Conservation (phyloP, 2,113 vertebrate species). For the Oncorhynchus keta region DNA sequence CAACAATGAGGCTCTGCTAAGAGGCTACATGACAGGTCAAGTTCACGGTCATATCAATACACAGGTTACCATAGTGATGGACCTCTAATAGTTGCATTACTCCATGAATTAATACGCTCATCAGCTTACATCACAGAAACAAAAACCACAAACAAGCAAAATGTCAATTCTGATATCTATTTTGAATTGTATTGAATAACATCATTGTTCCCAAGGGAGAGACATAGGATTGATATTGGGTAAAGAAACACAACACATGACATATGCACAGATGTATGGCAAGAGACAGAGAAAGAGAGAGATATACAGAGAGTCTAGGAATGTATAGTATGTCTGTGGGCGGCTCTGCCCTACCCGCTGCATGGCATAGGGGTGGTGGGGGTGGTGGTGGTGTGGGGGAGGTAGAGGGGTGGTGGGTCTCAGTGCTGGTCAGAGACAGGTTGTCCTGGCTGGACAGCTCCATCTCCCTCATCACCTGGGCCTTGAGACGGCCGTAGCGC, state of each 20-base stretch:
- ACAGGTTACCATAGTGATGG: no score
- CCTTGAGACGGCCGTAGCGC: conserved; percentile 93
- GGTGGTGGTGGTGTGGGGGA: conserved; percentile 70
- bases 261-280: not conserved
- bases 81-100: no score
- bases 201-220: not conserved
- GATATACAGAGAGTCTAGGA: not conserved
- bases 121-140: no score
- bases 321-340: not conserved
- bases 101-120: no score
- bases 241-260: not conserved
- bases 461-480: conserved; percentile 91
- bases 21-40: no score
- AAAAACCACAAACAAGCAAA: no score
- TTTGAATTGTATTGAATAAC: no score
- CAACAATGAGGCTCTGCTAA: no score
- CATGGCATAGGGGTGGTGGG: conserved; percentile 84
- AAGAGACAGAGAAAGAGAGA: not conserved
- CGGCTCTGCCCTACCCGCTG: conserved; percentile 80
- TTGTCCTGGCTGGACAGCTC: conserved; percentile 95
- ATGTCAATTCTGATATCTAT: no score
- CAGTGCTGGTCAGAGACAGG: conserved; percentile 90
- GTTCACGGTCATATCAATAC: no score
- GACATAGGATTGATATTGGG: not conserved
- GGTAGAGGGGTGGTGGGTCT: conserved; percentile 91